These are phyloP conservation scores for Stenchaetothrips biformis DNA, from an alignment of 2,888 invertebrate species.

Conservation along the genomic window DNA sequence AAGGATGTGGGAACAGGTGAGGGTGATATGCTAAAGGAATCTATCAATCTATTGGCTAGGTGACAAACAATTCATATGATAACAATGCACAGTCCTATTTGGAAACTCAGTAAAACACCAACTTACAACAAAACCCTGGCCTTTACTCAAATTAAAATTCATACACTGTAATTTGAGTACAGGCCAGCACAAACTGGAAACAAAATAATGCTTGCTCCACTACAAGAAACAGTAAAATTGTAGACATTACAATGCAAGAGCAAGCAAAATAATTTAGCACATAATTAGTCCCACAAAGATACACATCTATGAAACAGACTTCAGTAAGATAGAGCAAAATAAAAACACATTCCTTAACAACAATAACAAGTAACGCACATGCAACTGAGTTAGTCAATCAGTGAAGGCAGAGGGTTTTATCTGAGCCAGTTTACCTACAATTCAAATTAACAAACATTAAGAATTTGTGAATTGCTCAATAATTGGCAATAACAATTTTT, in stretches of 20 bases:
- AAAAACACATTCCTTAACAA: not conserved
- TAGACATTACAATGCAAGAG: not conserved
- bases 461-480: too few species aligned
- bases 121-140: not conserved
- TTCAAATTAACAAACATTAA: too few species aligned
- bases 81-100: too few species aligned
- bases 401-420: too few species aligned
- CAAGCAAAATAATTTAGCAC: not conserved
- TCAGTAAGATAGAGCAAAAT: not conserved
- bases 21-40: not conserved
- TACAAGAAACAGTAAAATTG: slow-evolving; percentile 14
- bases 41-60: too few species aligned
- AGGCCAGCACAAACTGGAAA: not conserved
- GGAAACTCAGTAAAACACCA: too few species aligned
- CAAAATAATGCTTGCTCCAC: not conserved
- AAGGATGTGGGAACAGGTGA: not conserved
- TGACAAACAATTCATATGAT: too few species aligned
- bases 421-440: too few species aligned
- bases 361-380: not conserved
- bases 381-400: too few species aligned
- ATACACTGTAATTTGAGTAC: slow-evolving; percentile 10
- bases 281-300: not conserved
- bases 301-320: not conserved
- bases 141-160: not conserved
- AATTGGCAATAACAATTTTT: too few species aligned